phyloP scores from a whole-genome alignment of 2,113 vertebrate species.

The Holacanthus passer region DNA sequence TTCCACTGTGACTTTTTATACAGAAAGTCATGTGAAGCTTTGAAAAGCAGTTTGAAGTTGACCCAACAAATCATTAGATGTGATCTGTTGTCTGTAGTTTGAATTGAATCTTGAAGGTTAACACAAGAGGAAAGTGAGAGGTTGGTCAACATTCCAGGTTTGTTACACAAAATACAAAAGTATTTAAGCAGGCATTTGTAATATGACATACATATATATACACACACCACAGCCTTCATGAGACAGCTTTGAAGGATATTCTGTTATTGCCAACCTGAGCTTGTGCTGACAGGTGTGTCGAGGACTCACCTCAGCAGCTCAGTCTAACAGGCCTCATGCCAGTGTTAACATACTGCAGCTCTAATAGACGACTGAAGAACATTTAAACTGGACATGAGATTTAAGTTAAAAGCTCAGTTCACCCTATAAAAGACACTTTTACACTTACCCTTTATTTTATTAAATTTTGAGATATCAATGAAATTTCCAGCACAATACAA shows the following conservation, averaged over 20 bases:
- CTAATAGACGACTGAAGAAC: background rate
- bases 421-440: background rate
- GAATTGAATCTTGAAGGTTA: background rate
- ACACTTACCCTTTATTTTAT: background rate
- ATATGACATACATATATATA: conserved; percentile 34
- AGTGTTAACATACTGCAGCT: background rate
- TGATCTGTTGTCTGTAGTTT: background rate
- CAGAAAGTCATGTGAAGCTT: background rate
- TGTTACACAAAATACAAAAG: conserved; percentile 23
- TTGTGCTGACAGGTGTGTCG: background rate
- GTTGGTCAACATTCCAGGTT: conserved; percentile 60
- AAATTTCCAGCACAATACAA: background rate
- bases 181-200: conserved; percentile 49
- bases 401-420: background rate
- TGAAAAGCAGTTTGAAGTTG: no score
- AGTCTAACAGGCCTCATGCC: background rate
- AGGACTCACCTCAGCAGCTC: background rate
- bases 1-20: background rate
- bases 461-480: background rate
- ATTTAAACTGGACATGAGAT: background rate
- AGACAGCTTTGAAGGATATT: background rate
- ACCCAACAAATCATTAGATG: no score
- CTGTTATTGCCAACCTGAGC: background rate
- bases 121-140: background rate
- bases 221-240: background rate